phyloP scores from a whole-genome alignment of 1,140 invertebrate species.

The Drosophila watanabei region DNA sequence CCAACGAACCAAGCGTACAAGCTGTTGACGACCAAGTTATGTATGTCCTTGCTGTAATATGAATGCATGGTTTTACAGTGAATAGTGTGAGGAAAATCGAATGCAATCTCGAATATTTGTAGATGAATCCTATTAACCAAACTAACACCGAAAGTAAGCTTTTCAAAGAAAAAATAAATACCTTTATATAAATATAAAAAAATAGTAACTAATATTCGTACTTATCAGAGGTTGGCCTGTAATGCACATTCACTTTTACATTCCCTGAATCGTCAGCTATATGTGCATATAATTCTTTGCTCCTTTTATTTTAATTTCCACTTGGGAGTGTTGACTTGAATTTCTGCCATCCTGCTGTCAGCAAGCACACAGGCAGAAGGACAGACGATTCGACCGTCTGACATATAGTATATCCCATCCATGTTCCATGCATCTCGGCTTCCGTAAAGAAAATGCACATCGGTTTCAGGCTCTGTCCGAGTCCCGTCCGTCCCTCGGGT shows the following conservation, averaged over 20 bases:
- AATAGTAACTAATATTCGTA: not conserved
- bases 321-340: conserved; percentile 53
- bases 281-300: conserved; percentile 20
- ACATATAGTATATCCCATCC: conserved; percentile 29
- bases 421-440: conserved; percentile 39
- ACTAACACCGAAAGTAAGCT: not conserved
- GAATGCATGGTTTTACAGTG: conserved; percentile 42
- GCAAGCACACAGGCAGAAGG: conserved; percentile 8
- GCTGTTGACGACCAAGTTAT: conserved; percentile 74
- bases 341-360: conserved; percentile 36
- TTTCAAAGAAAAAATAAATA: not conserved
- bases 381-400: conserved; percentile 12
- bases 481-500: conserved; percentile 1
- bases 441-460: conserved; percentile 49
- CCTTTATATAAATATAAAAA: too few species aligned
- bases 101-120: not conserved
- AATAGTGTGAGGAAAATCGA: not conserved
- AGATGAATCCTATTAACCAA: too few species aligned
- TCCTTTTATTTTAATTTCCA: conserved; percentile 60
- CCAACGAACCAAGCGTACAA: conserved; percentile 47
- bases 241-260: not conserved
- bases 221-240: not conserved
- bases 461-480: conserved; percentile 29
- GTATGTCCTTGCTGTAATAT: conserved; percentile 59
- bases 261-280: not conserved